Percentiles rank a stretch among this genome's conserved stretches.
These are phyloP conservation scores for Cylloceria caligata DNA, from an alignment of 2,888 invertebrate species.

Conservation along the genomic window DNA sequence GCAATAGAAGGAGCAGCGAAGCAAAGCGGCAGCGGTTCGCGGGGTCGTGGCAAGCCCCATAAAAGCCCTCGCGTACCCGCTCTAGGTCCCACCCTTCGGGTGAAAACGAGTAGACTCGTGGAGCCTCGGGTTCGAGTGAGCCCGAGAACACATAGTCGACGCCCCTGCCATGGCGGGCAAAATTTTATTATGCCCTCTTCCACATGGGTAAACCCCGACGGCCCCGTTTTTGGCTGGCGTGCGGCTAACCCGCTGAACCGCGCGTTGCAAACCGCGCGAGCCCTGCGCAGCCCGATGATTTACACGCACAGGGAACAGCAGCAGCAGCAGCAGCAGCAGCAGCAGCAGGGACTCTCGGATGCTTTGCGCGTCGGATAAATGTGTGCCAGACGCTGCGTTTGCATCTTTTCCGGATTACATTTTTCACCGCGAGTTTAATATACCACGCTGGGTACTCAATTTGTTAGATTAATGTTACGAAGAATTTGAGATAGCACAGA, in stretches of 20 bases:
- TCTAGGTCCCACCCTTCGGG: constrained; percentile 65
- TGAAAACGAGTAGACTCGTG: constrained; percentile 30
- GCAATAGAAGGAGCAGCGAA: constrained; percentile 26
- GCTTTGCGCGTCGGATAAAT: constrained; percentile 37
- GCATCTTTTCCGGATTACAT: constrained; percentile 56
- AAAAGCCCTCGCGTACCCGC: constrained; percentile 78
- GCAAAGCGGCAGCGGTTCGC: constrained; percentile 48
- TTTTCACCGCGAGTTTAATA: constrained; percentile 17
- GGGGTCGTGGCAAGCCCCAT: constrained; percentile 79
- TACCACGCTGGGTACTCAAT: not conserved
- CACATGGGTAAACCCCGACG: constrained; percentile 79
- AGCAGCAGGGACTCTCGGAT: not conserved
- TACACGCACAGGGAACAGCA: constrained; percentile 26
- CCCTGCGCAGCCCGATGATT: constrained; percentile 52
- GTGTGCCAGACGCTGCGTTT: constrained; percentile 51
- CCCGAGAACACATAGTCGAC: constrained; percentile 78
- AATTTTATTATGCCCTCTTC: constrained; percentile 84
- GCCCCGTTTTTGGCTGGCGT: constrained; percentile 61
- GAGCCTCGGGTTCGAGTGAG: constrained; percentile 63
- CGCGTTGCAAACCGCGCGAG: constrained; percentile 35
- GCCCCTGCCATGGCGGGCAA: constrained; percentile 83
- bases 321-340: not conserved
- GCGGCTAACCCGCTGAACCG: constrained; percentile 46
- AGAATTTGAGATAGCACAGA: not conserved
- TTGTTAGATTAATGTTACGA: not conserved